Conservation (phyloP, 2,888 invertebrate genomes). For the Nephrotoma appendiculata region DNA sequence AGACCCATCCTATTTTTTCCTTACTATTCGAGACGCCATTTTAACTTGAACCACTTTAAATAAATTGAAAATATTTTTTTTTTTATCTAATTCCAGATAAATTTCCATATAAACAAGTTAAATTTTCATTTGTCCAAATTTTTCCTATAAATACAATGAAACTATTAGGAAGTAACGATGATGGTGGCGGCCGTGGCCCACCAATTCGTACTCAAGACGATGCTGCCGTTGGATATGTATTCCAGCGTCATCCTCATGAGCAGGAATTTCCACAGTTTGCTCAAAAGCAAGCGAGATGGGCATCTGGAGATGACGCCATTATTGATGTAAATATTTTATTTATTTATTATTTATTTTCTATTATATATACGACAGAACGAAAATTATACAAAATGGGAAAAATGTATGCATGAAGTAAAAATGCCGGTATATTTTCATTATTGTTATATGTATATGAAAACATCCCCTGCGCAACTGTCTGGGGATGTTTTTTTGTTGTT, state of each 20-base stretch:
- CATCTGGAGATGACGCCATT: conserved; percentile 75
- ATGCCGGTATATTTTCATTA: conserved; percentile 2
- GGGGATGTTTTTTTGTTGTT: neutral
- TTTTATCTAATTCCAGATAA: conserved; percentile 15
- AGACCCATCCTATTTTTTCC: too few relatives aligned
- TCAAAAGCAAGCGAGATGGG: conserved; percentile 65
- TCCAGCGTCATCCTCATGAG: conserved; percentile 69
- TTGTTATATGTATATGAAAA: neutral
- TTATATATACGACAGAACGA: neutral
- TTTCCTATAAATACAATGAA: conserved; percentile 41
- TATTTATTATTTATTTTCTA: neutral
- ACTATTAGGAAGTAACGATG: conserved; percentile 62
- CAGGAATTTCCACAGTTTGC: conserved; percentile 62
- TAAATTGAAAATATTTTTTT: conserved; percentile 9
- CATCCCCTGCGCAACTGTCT: neutral
- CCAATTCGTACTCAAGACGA: conserved; percentile 72
- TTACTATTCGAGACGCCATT: too few relatives aligned
- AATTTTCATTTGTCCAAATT: neutral
- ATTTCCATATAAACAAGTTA: conserved; percentile 32
- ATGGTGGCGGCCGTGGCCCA: conserved; percentile 47
- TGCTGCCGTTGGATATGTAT: conserved; percentile 85
- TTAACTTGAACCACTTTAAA: too few relatives aligned
- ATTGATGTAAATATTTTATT: conserved; percentile 53
- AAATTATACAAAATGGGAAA: neutral
- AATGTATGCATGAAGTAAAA: neutral